These are phyloP conservation scores for Oxycera nigricornis DNA, from an alignment of 2,888 invertebrate species.

Conservation along the genomic window DNA sequence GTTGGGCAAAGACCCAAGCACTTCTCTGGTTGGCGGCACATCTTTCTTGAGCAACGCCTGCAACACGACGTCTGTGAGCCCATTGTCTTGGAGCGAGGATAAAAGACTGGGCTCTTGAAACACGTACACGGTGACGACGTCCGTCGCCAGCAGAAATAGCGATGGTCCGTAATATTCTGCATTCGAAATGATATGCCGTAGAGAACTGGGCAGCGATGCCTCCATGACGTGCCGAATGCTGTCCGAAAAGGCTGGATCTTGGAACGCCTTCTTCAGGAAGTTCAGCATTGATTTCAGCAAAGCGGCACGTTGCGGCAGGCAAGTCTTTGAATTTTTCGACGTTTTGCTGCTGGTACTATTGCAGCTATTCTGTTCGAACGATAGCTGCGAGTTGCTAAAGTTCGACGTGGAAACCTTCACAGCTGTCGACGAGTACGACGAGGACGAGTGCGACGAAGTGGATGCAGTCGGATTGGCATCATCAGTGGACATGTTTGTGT, in stretches of 20 bases:
- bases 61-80: slow-evolving; percentile 83
- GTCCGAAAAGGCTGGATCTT: slow-evolving; percentile 79
- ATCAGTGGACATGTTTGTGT: slow-evolving; percentile 47
- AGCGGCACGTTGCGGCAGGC: slow-evolving; percentile 83
- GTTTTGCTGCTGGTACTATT: slow-evolving; percentile 43
- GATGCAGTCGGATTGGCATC: slow-evolving; percentile 34
- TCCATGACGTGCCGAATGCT: slow-evolving; percentile 88
- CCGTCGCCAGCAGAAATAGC: slow-evolving; percentile 80
- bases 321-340: slow-evolving; percentile 54
- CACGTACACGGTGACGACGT: slow-evolving; percentile 85
- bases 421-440: slow-evolving; percentile 46
- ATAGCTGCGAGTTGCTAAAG: slow-evolving; percentile 40
- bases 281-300: slow-evolving; percentile 87
- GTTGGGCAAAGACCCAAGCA: slow-evolving; percentile 84
- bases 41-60: slow-evolving; percentile 84
- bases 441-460: slow-evolving; percentile 41
- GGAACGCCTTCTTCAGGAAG: slow-evolving; percentile 86
- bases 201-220: slow-evolving; percentile 77
- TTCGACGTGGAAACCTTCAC: slow-evolving; percentile 45
- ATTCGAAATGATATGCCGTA: slow-evolving; percentile 85
- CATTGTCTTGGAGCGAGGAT: slow-evolving; percentile 84
- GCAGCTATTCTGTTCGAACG: slow-evolving; percentile 45
- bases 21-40: slow-evolving; percentile 76
- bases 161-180: slow-evolving; percentile 90
- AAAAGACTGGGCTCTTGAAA: slow-evolving; percentile 84